A percentile compares a stretch with the other conserved stretches of the same genome.
These are phyloP conservation scores for Echinops telfairi DNA, from an alignment of 2,113 vertebrate species.

Conservation along the genomic window DNA sequence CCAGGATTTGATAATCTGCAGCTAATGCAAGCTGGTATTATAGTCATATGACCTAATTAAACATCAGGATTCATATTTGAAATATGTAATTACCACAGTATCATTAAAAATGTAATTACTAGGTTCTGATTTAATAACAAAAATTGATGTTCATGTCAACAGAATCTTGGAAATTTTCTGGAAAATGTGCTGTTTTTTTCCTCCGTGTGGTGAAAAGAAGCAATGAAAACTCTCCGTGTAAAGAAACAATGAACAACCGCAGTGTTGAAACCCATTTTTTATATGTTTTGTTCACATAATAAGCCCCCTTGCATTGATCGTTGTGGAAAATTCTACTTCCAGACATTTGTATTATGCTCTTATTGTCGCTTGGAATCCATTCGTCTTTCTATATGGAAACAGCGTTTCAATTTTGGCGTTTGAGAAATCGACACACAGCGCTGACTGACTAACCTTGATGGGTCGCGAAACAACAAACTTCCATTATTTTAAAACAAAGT, in stretches of 20 bases:
- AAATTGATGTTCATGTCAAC: slow-evolving; percentile 57
- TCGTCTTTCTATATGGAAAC: slow-evolving; percentile 46
- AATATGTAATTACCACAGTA: slow-evolving; percentile 47
- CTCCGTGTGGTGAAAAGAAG: slow-evolving; percentile 33
- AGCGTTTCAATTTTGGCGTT: slow-evolving; percentile 54
- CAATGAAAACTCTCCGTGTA: slow-evolving; percentile 37
- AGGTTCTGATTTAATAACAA: slow-evolving; percentile 66
- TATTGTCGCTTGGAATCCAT: slow-evolving; percentile 48
- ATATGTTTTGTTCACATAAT: slow-evolving; percentile 39
- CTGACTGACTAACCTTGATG: neutral
- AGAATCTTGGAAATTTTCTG: slow-evolving; percentile 38
- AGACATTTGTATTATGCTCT: slow-evolving; percentile 42
- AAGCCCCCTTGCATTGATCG: slow-evolving; percentile 9
- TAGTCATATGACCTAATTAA: slow-evolving; percentile 70
- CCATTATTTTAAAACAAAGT: slow-evolving; percentile 78
- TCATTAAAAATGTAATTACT: slow-evolving; percentile 73
- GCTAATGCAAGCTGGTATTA: slow-evolving; percentile 62
- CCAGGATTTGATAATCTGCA: slow-evolving; percentile 66
- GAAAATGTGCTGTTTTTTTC: neutral
- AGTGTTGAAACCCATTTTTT: slow-evolving; percentile 15
- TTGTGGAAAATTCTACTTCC: slow-evolving; percentile 31
- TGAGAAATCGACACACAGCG: slow-evolving; percentile 29
- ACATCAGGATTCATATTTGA: slow-evolving; percentile 71
- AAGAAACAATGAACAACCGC: slow-evolving; percentile 35
- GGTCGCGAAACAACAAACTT: slow-evolving; percentile 56